phyloP scores from a whole-genome alignment of 2,113 vertebrate genomes.

The Gavialis gangeticus region DNA sequence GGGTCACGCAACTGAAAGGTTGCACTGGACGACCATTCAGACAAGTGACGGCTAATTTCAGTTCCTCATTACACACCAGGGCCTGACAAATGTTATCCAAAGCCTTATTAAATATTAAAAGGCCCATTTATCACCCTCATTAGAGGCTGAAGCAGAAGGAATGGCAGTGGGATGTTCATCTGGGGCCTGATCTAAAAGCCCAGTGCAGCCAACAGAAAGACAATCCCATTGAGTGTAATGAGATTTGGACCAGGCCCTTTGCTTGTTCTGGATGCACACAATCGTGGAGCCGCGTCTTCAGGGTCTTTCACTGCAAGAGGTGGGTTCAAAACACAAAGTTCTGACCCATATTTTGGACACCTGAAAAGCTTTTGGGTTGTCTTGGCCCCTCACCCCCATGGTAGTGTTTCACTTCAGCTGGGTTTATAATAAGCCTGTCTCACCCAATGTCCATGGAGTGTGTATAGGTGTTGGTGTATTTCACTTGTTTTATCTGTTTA shows the following conservation, averaged over 20 bases:
- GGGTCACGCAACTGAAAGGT: background rate
- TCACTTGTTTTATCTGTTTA: background rate
- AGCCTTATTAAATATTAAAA: background rate
- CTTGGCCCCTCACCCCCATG: background rate
- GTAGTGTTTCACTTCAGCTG: background rate
- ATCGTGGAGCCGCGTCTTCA: background rate
- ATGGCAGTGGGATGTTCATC: background rate
- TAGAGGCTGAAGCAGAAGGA: background rate
- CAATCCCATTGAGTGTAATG: background rate
- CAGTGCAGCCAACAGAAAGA: background rate
- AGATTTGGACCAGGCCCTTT: background rate
- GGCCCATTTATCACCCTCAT: accelerated
- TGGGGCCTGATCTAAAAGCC: background rate
- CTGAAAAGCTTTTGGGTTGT: background rate
- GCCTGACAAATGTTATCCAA: background rate
- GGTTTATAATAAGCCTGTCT: background rate
- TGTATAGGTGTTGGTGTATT: background rate
- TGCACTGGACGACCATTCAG: background rate
- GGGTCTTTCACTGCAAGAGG: background rate
- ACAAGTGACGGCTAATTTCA: background rate
- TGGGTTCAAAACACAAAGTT: background rate
- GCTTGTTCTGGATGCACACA: background rate
- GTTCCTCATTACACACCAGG: background rate
- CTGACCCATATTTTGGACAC: background rate
- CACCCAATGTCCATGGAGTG: background rate